A percentile compares a stretch with the other conserved stretches of the same genome.
Evolutionary conservation across 2,113 vertebrate species (phyloP).

Genomic region (Nothocercus julius): DNA sequence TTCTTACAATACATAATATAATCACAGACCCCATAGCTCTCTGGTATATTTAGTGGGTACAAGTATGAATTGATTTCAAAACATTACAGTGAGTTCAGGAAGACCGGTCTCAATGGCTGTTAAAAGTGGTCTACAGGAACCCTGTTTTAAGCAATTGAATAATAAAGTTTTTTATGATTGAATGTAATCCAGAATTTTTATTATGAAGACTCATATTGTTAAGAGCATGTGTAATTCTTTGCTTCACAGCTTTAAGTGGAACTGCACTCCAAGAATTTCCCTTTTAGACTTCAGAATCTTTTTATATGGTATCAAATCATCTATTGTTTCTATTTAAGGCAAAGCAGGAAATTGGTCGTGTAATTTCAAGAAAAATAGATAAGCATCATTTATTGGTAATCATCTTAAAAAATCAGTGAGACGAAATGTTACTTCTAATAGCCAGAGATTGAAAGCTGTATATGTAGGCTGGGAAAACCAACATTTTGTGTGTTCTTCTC

Average conservation of each 20-base stretch:
- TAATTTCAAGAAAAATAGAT: conserved; percentile 81
- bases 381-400: conserved; percentile 79
- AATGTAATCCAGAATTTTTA: neutral
- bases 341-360: conserved; percentile 75
- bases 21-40: neutral
- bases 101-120: neutral
- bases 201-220: neutral
- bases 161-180: neutral
- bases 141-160: neutral
- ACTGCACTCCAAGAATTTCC: conserved; percentile 70
- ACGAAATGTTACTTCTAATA: conserved; percentile 48
- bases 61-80: neutral
- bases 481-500: neutral
- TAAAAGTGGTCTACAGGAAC: neutral
- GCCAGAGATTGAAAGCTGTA: conserved; percentile 25
- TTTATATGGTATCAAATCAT: conserved; percentile 20
- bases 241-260: conserved; percentile 45
- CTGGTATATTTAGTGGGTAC: neutral
- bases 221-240: neutral
- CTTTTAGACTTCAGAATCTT: conserved; percentile 55
- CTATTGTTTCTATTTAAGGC: conserved; percentile 77
- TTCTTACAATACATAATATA: neutral
- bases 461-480: conserved; percentile 13
- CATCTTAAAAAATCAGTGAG: conserved; percentile 63
- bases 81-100: neutral